A percentile compares a stretch with the other conserved stretches of the same genome.
These are phyloP conservation scores for Hippopotamyrus pictus DNA, from an alignment of 2,797 vertebrate genomes.

Conservation along the genomic window DNA sequence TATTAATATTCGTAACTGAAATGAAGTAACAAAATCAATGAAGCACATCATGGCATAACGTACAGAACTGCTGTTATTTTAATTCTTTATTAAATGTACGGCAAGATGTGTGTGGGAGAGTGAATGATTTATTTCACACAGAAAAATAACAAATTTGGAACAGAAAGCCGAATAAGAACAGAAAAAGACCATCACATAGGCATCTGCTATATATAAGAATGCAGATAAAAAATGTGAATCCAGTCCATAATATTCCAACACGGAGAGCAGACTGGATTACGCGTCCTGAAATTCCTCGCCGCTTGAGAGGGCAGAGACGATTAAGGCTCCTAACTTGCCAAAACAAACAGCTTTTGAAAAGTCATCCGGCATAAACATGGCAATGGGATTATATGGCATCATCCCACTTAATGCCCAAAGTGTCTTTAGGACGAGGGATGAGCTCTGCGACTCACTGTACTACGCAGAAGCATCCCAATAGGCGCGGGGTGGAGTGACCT, in stretches of 20 bases:
- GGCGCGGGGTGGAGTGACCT: neutral
- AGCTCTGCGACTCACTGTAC: neutral
- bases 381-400: slow-evolving; percentile 20
- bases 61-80: neutral
- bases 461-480: neutral
- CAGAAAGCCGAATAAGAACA: neutral
- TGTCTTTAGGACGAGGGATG: neutral
- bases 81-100: neutral
- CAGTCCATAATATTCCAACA: neutral
- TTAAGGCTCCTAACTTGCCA: slow-evolving; percentile 17
- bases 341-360: slow-evolving; percentile 29
- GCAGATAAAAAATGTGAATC: slow-evolving; percentile 2
- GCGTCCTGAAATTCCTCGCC: neutral
- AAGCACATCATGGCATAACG: neutral
- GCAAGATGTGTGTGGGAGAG: neutral
- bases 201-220: neutral
- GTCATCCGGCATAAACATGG: neutral
- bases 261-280: neutral
- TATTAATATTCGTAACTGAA: neutral
- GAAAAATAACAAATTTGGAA: neutral
- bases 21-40: neutral
- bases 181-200: neutral
- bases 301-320: slow-evolving; percentile 9
- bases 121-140: neutral
- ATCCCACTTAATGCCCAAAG: slow-evolving; percentile 25